Evolutionary conservation across 2,797 vertebrate species (phyloP).

Genomic region (Menidia menidia): DNA sequence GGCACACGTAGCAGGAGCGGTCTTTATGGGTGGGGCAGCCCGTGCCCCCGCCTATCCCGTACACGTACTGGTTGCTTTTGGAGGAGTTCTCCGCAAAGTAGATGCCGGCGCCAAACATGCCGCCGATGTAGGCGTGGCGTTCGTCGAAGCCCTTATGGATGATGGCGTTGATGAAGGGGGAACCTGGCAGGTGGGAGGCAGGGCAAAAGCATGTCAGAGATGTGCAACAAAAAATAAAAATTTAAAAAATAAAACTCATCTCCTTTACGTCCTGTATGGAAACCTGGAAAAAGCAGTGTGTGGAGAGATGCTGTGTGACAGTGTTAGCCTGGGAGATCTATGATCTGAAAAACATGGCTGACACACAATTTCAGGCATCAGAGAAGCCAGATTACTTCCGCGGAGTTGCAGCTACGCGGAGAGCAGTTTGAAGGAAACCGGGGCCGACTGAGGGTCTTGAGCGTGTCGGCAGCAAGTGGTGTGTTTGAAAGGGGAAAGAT

Average conservation of each 20-base stretch:
- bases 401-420: conserved; percentile 13
- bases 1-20: conserved; percentile 96
- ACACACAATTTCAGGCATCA: conserved; percentile 25
- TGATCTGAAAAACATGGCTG: conserved; percentile 27
- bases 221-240: background rate
- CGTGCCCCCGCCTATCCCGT: conserved; percentile 97
- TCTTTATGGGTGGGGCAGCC: conserved; percentile 98
- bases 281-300: background rate
- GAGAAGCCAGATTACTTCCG: conserved; percentile 25
- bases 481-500: conserved; percentile 29
- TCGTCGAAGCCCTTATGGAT: conserved; percentile 99
- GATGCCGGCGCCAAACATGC: conserved; percentile 99
- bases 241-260: background rate
- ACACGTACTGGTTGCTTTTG: conserved; percentile 99
- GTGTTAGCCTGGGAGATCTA: conserved; percentile 17
- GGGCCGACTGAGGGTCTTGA: conserved; percentile 12
- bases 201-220: background rate
- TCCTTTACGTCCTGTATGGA: background rate
- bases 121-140: conserved; percentile 97
- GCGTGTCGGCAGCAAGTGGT: conserved; percentile 5
- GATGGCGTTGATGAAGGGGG: conserved; percentile 99
- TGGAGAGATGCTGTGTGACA: conserved; percentile 7
- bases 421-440: conserved; percentile 14
- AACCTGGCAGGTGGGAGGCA: conserved; percentile 80
- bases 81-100: conserved; percentile 99